Conservation (phyloP, 2,888 invertebrate species). For the Cephus spinipes region DNA sequence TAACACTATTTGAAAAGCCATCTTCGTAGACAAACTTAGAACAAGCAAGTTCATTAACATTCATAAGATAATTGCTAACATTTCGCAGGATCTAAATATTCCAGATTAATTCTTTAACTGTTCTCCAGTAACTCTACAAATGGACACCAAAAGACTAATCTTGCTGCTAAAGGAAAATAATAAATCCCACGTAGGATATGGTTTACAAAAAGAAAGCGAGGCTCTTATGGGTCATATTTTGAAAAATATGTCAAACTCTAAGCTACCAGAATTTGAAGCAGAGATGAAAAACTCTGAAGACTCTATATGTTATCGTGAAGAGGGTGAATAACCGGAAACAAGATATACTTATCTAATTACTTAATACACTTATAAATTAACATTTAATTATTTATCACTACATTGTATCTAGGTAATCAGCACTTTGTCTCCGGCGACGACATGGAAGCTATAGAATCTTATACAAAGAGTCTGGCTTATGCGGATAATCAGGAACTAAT, state of each 20-base stretch:
- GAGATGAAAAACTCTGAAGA: constrained; percentile 56
- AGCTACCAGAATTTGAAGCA: constrained; percentile 50
- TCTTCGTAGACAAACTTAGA: background rate
- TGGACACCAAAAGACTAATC: constrained; percentile 58
- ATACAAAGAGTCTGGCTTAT: constrained; percentile 60
- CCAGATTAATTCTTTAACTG: background rate
- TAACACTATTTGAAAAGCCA: background rate
- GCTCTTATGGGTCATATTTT: constrained; percentile 57
- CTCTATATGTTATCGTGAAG: constrained; percentile 54
- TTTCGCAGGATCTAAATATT: background rate
- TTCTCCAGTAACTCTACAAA: constrained; percentile 21
- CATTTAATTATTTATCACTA: background rate
- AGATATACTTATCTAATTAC: background rate
- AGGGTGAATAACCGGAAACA: constrained; percentile 45
- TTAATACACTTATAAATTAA: background rate
- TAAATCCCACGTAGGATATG: constrained; percentile 55
- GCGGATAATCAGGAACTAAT: constrained; percentile 52
- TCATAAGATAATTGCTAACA: background rate
- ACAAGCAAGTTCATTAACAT: background rate
- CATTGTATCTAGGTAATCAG: constrained; percentile 51
- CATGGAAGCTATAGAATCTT: constrained; percentile 58
- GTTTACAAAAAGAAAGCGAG: constrained; percentile 60
- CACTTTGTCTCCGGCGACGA: constrained; percentile 61
- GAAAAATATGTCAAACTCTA: constrained; percentile 57
- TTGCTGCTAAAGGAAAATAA: constrained; percentile 53